Base-by-base conservation (phyloP, 1,140 invertebrate genomes). In the Lepidurus arcticus region DNA sequence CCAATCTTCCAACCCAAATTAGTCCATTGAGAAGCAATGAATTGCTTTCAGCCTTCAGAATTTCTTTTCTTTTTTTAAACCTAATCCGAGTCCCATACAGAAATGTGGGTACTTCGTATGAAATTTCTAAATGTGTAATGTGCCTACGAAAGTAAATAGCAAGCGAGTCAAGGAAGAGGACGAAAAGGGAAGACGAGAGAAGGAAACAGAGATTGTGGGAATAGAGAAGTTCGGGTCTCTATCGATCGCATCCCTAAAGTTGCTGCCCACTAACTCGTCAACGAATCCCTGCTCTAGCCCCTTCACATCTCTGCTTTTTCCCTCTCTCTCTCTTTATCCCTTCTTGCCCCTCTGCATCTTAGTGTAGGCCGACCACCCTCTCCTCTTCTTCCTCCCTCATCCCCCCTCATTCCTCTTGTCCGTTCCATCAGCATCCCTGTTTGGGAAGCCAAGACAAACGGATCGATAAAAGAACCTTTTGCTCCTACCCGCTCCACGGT, bases 201-300 rank as follows among this genome's bases (percentile, higher is more conserved):
- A 13, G 2, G 53, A 7, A 21, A 65, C 16, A 16, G 53, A 65
- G 53, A 65, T 5, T 13, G 16, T 2, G 16, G 16, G 5, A 65
- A 21, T 7, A 65, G 53, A 9, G 53, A 65, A 65, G 21, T 65
- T 65, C 53, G 53, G 53, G 53, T 65, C 53, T 65, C 53, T 13
- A 65, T 65, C 53, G 53, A 65, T 65, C 53, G 53, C n/a, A 65
- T 65, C 53, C 53, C 53, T 21, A 65, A 65, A 65, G 53, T 65
- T 65, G 53, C 21, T 65, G 53, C 53, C 21, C 53, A 21, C 53
- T 65, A 11, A 65, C 9, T 65, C 53, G 16, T 65, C 53, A 65
- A 65, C 53, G 53, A 65, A 65, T 65, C 53, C 53, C 21, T 21
- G 53, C 53, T 65, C 21, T 65, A 13, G 21, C 8, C n/a, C 53